Evolutionary conservation across 2,797 vertebrate genomes (phyloP).

Genomic region (Tachyglossus aculeatus): DNA sequence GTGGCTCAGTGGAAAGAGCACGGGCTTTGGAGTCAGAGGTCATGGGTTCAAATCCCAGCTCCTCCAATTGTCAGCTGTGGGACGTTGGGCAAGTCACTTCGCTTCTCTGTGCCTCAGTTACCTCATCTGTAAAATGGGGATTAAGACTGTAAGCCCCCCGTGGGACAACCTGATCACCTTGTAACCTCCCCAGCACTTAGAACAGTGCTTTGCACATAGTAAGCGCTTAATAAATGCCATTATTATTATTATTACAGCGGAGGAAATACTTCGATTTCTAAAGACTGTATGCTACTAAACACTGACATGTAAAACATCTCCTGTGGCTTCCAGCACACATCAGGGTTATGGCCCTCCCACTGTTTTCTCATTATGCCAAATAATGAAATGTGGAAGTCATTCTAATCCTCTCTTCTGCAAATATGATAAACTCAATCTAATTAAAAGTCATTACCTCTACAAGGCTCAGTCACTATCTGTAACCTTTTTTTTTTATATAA

Average conservation of each 20-base stretch:
- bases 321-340: conserved; percentile 72
- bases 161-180: no score
- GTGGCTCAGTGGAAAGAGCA: no score
- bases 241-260: conserved; percentile 70
- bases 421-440: conserved; percentile 85
- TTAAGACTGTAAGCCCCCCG: no score
- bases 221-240: no score
- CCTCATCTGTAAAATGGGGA: no score
- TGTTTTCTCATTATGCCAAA: conserved; percentile 85
- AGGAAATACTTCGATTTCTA: conserved; percentile 71
- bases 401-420: conserved; percentile 82
- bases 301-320: conserved; percentile 79
- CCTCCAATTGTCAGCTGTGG: no score
- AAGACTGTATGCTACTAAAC: conserved; percentile 65
- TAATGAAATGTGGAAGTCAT: conserved; percentile 84
- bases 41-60: no score
- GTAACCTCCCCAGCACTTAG: no score
- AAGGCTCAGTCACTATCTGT: conserved; percentile 71
- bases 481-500: conserved; percentile 77
- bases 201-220: no score
- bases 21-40: no score
- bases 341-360: conserved; percentile 79
- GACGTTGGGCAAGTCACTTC: no score
- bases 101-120: no score
- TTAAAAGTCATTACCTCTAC: conserved; percentile 82